Percentiles rank a stretch among this genome's conserved stretches.
phyloP scores from a whole-genome alignment of 2,797 vertebrate species.

The Aphelocoma californica region DNA sequence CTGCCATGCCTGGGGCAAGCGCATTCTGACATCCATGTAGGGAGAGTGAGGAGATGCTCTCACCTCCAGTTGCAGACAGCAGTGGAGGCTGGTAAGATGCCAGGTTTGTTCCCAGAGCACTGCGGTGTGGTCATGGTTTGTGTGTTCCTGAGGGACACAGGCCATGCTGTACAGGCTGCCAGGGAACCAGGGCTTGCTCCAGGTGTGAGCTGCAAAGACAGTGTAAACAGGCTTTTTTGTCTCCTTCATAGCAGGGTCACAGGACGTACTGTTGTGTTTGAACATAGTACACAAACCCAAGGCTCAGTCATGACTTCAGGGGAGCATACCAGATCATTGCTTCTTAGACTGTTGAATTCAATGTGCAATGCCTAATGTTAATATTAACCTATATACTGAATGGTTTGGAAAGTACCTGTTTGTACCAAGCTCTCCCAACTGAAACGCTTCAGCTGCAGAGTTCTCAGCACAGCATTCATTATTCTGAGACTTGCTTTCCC shows the following conservation, averaged over 20 bases:
- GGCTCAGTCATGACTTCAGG: background rate
- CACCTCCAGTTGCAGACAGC: background rate
- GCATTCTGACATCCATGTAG: background rate
- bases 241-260: background rate
- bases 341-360: background rate
- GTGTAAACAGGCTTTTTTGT: background rate
- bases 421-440: background rate
- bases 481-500: slow-evolving; percentile 14
- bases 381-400: slow-evolving; percentile 45
- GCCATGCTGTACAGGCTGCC: background rate
- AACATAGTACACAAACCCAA: background rate
- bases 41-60: background rate
- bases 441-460: slow-evolving; percentile 7
- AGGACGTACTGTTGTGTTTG: background rate
- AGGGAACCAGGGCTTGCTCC: background rate
- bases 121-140: background rate
- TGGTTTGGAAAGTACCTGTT: slow-evolving; percentile 22
- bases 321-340: background rate
- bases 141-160: background rate
- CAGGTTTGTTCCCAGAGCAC: background rate
- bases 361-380: slow-evolving; percentile 18
- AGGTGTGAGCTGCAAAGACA: background rate
- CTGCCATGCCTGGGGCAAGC: background rate
- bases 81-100: background rate
- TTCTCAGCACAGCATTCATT: background rate